phyloP scores from a whole-genome alignment of 2,113 vertebrate species.

The Trinectes maculatus region DNA sequence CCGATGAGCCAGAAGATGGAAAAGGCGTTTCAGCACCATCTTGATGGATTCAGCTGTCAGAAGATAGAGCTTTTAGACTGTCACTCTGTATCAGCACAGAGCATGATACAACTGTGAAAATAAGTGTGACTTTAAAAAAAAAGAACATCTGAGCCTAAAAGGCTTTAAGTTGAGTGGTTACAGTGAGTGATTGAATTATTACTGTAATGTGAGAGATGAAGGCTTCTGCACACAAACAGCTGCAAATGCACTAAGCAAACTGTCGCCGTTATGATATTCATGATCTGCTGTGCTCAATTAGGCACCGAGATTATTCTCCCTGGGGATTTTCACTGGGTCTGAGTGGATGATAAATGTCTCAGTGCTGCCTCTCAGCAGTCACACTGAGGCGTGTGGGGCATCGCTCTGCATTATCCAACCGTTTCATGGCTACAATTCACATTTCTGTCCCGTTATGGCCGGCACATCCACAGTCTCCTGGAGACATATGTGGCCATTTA shows the following conservation, averaged over 20 bases:
- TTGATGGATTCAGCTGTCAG: conserved; percentile 17
- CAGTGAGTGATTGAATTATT: conserved; percentile 61
- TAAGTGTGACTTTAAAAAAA: neutral
- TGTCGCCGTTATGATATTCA: conserved; percentile 6
- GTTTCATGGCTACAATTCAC: conserved; percentile 13
- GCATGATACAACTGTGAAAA: conserved; percentile 20
- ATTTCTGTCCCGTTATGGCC: neutral
- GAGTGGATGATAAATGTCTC: conserved; percentile 15
- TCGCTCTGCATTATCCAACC: neutral
- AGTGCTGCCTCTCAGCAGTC: conserved; percentile 13
- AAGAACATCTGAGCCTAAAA: conserved; percentile 20
- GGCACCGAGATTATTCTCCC: conserved; percentile 8
- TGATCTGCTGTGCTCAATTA: conserved; percentile 21
- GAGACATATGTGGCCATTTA: conserved; percentile 8
- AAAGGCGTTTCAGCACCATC: no score
- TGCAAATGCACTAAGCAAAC: conserved; percentile 6
- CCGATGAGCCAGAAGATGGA: no score
- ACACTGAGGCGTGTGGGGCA: neutral
- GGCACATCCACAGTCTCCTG: neutral
- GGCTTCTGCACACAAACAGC: conserved; percentile 45
- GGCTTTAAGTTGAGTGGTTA: conserved; percentile 28
- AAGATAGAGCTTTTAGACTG: conserved; percentile 43
- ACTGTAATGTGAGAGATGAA: conserved; percentile 23
- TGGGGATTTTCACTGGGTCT: conserved; percentile 17
- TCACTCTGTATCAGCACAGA: conserved; percentile 36